These are phyloP conservation scores for Stegostoma tigrinum DNA, from an alignment of 2,113 vertebrate species.

Conservation along the genomic window DNA sequence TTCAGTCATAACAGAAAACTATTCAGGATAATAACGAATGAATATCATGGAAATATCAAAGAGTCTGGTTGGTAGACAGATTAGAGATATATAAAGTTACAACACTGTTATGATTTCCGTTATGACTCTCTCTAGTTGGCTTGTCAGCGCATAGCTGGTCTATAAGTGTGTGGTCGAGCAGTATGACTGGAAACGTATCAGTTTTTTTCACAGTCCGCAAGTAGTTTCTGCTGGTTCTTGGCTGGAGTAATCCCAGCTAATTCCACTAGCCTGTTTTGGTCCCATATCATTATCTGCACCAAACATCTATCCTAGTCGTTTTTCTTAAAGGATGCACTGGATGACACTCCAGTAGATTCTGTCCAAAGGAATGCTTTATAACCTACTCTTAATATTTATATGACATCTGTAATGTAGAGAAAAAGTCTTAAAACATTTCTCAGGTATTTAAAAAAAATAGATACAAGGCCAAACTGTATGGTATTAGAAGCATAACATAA, in stretches of 20 bases:
- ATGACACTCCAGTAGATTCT: not conserved
- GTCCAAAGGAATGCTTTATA: not conserved
- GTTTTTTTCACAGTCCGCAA: not conserved
- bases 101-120: not conserved
- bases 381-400: slow-evolving; percentile 2
- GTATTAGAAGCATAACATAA: not conserved
- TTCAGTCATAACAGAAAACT: not conserved
- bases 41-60: not conserved
- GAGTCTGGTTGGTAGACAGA: not conserved
- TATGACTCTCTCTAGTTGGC: not conserved
- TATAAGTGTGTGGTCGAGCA: not conserved
- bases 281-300: not conserved
- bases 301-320: not conserved
- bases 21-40: not conserved
- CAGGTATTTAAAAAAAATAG: not conserved
- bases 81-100: not conserved
- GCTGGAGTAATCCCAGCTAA: not conserved
- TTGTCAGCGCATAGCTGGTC: not conserved
- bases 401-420: not conserved
- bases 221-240: not conserved
- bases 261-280: not conserved
- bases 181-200: not conserved
- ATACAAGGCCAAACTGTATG: not conserved
- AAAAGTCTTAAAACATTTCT: not conserved
- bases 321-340: not conserved